phyloP scores from a whole-genome alignment of 2,888 invertebrate genomes.

The Aricia artaxerxes region DNA sequence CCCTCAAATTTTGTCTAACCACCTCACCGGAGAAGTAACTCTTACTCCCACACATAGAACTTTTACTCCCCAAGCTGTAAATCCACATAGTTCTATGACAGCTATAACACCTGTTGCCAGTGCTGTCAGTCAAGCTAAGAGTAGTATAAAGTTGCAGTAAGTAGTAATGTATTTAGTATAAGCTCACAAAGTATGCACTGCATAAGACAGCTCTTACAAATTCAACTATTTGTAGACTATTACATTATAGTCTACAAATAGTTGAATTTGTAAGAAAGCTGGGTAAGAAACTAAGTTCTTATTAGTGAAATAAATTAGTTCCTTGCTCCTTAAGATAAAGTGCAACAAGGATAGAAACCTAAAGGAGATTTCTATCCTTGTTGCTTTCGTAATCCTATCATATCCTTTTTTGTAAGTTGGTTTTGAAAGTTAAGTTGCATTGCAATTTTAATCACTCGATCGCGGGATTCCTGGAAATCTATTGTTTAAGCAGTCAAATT shows the following conservation, averaged over 20 bases:
- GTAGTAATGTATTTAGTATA: constrained; percentile 44
- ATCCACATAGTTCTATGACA: constrained; percentile 79
- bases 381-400: too few species aligned
- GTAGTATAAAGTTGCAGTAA: constrained; percentile 82
- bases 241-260: too few species aligned
- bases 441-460: neutral
- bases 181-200: too few species aligned
- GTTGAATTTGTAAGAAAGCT: too few species aligned
- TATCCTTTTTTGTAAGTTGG: neutral
- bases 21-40: constrained; percentile 58
- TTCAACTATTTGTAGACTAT: too few species aligned
- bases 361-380: too few species aligned
- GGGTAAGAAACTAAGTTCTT: too few species aligned
- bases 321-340: too few species aligned
- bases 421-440: neutral
- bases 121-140: constrained; percentile 80
- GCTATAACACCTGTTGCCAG: constrained; percentile 75
- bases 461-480: too few species aligned
- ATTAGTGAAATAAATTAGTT: too few species aligned
- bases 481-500: too few species aligned
- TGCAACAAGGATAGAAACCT: neutral
- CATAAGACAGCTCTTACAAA: too few species aligned
- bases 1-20: constrained; percentile 34
- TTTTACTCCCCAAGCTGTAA: constrained; percentile 64
- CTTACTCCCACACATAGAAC: constrained; percentile 67